Percentiles rank a stretch among this genome's conserved stretches.
Evolutionary conservation across 2,888 invertebrate genomes (phyloP).

Genomic region (Patella ulyssiponensis): DNA sequence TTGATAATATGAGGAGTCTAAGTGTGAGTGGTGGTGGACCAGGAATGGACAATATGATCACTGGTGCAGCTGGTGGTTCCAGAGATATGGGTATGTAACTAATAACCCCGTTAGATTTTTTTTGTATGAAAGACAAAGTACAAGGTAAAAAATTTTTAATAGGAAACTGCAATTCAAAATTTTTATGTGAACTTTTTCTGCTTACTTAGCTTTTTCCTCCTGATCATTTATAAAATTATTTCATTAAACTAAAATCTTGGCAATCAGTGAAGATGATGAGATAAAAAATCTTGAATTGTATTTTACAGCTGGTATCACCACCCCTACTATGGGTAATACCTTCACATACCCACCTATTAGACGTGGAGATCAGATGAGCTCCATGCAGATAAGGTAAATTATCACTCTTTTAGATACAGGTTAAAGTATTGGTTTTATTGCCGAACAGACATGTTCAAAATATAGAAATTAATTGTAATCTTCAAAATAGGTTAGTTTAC

Average conservation of each 20-base stretch:
- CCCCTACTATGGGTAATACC: conserved; percentile 13
- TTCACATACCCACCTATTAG: conserved; percentile 53
- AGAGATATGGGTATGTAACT: conserved; percentile 4
- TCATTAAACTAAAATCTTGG: too few relatives aligned
- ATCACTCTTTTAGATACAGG: neutral
- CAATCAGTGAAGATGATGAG: too few relatives aligned
- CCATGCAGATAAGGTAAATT: conserved; percentile 73
- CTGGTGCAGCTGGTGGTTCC: neutral
- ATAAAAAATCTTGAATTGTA: neutral
- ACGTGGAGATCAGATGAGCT: conserved; percentile 68
- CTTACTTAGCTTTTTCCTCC: too few relatives aligned
- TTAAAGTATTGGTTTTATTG: neutral
- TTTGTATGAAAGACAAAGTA: too few relatives aligned
- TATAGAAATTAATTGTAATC: neutral
- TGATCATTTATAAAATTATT: too few relatives aligned
- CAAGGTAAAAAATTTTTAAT: too few relatives aligned
- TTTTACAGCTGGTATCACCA: conserved; percentile 1
- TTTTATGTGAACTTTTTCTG: too few relatives aligned
- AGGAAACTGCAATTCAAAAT: too few relatives aligned
- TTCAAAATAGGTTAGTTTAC: neutral
- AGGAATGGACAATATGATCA: neutral
- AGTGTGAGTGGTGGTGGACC: neutral
- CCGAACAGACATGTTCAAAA: neutral
- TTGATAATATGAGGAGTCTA: conserved; percentile 14
- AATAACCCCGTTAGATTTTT: too few relatives aligned